Percentiles rank a stretch among this genome's conserved stretches.
phyloP scores from a whole-genome alignment of 2,797 vertebrate genomes.

The Clamator glandarius region DNA sequence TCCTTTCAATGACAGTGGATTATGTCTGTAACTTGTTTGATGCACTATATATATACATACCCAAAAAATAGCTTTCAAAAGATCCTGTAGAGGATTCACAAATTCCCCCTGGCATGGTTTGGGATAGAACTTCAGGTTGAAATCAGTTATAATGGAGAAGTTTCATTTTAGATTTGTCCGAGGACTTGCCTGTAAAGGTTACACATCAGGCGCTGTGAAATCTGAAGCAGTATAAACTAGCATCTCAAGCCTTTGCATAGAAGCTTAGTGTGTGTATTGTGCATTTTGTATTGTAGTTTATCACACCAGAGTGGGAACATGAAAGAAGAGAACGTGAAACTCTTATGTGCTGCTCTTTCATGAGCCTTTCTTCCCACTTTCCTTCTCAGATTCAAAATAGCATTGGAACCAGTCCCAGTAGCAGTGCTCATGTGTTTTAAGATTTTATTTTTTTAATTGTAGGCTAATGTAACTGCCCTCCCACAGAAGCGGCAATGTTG shows the following conservation, averaged over 20 bases:
- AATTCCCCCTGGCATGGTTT: neutral
- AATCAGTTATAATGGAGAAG: neutral
- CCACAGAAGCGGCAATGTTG: neutral
- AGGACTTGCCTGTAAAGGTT: neutral
- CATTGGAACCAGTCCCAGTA: neutral
- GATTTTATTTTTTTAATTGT: neutral
- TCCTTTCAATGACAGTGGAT: neutral
- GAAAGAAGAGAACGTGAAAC: neutral
- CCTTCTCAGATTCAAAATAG: neutral
- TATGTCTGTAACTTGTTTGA: neutral
- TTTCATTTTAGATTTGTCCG: neutral
- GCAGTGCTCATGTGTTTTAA: neutral
- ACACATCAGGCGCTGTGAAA: neutral
- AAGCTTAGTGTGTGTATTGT: neutral
- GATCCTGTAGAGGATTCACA: neutral
- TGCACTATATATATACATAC: neutral
- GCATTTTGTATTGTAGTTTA: neutral
- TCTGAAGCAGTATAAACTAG: neutral
- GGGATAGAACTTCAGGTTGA: neutral
- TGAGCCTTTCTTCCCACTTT: neutral
- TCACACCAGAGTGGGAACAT: neutral
- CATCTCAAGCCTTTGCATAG: neutral
- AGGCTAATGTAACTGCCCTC: neutral
- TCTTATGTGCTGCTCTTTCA: neutral
- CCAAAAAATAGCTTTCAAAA: neutral